Conservation (phyloP, 2,888 invertebrate species). For the Hanleya hanleyi region DNA sequence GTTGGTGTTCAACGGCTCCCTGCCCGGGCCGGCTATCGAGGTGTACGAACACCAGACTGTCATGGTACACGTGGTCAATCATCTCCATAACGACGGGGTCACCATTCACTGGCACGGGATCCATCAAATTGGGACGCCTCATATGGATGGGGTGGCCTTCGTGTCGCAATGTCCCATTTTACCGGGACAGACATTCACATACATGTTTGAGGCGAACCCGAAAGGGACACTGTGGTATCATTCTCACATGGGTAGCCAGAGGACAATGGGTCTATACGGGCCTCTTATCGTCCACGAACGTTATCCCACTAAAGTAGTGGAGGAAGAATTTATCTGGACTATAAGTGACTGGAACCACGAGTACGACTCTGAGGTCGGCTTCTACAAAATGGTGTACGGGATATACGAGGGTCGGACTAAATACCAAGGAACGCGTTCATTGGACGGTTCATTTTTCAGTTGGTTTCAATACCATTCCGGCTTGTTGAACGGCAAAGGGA, state of each 20-base stretch:
- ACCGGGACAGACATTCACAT: slow-evolving; percentile 34
- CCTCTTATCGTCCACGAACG: slow-evolving; percentile 24
- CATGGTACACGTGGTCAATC: slow-evolving; percentile 23
- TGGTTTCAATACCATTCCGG: slow-evolving; percentile 14
- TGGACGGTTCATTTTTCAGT: slow-evolving; percentile 6
- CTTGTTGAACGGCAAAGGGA: slow-evolving; percentile 35
- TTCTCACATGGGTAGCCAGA: slow-evolving; percentile 30
- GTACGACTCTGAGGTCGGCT: background rate
- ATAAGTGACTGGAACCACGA: slow-evolving; percentile 19
- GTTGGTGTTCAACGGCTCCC: slow-evolving; percentile 36
- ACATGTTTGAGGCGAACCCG: slow-evolving; percentile 27
- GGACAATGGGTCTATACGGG: slow-evolving; percentile 28
- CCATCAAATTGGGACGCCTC: slow-evolving; percentile 27
- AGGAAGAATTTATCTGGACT: slow-evolving; percentile 14
- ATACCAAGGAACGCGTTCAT: background rate
- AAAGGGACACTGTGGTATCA: slow-evolving; percentile 37
- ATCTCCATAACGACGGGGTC: slow-evolving; percentile 29
- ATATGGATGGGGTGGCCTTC: slow-evolving; percentile 39
- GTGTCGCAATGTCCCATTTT: slow-evolving; percentile 43
- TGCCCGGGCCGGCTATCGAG: slow-evolving; percentile 42
- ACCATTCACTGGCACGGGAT: slow-evolving; percentile 45
- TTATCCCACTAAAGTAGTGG: background rate
- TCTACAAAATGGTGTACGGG: background rate
- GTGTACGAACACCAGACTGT: slow-evolving; percentile 30
- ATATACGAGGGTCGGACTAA: slow-evolving; percentile 1